Percentiles rank a stretch among this genome's conserved stretches.
Evolutionary conservation across 2,888 invertebrate genomes (phyloP).

Genomic region (Scrobipalpa costella): DNA sequence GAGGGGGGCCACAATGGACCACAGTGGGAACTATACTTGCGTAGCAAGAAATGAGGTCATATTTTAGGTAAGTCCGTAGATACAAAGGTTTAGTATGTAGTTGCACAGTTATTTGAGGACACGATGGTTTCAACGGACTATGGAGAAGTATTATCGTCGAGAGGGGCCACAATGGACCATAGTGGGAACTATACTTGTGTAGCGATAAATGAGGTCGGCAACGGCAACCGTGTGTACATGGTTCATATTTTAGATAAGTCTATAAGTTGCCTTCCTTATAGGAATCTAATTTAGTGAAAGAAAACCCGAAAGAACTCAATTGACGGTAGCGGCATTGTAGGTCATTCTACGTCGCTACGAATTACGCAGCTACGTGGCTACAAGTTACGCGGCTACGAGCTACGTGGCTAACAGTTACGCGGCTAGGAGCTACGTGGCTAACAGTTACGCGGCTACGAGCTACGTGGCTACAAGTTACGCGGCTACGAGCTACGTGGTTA

Average conservation of each 20-base stretch:
- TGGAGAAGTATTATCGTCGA: conserved; percentile 61
- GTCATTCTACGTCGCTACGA: no score
- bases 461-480: no score
- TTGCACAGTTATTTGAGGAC: conserved; percentile 68
- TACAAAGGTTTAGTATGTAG: background rate
- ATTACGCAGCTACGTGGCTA: no score
- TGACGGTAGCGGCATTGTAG: no score
- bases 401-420: no score
- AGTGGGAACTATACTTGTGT: conserved; percentile 82
- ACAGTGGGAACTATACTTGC: conserved; percentile 81
- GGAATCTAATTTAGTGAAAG: no score
- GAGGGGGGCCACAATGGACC: conserved; percentile 49
- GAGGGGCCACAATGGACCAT: conserved; percentile 52
- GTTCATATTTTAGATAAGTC: conserved; percentile 68
- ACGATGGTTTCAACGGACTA: conserved; percentile 62
- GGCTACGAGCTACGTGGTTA: no score
- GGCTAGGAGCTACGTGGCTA: no score
- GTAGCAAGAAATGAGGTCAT: conserved; percentile 79
- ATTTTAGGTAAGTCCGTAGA: conserved; percentile 63
- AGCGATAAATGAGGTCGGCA: conserved; percentile 80
- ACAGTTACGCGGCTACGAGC: no score
- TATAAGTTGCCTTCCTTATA: no score
- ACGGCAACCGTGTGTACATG: conserved; percentile 48
- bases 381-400: no score
- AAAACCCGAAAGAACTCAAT: no score